Conservation (phyloP, 1,140 invertebrate genomes). For the Drosophila parvula region DNA sequence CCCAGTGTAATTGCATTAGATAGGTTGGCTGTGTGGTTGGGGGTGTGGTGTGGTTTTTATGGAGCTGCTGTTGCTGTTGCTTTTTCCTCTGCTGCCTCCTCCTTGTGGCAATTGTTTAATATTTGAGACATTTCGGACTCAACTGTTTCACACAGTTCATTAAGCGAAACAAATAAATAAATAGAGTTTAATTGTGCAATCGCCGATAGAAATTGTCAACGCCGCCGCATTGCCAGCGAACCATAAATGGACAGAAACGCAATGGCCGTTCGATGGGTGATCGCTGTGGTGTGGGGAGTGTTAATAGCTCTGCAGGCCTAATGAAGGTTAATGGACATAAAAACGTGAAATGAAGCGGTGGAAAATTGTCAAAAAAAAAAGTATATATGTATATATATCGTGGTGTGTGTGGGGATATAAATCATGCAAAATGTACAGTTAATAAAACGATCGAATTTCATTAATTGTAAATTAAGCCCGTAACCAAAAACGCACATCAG, state of each 20-base stretch:
- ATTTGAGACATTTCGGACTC: conserved; percentile 36
- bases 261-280: conserved; percentile 10
- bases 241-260: conserved; percentile 36
- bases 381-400: background rate
- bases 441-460: conserved; percentile 83
- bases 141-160: conserved; percentile 78
- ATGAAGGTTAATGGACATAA: conserved; percentile 77
- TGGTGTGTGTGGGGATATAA: conserved; percentile 12
- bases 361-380: conserved; percentile 39
- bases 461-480: conserved; percentile 79
- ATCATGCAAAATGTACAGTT: conserved; percentile 72
- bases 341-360: conserved; percentile 46
- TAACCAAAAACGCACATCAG: conserved; percentile 50
- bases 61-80: background rate
- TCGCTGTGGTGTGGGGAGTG: conserved; percentile 5
- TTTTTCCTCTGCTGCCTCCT: background rate
- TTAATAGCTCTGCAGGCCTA: conserved; percentile 59
- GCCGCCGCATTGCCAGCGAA: conserved; percentile 21
- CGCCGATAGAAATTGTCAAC: conserved; percentile 71
- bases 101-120: conserved; percentile 51
- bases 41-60: conserved; percentile 21
- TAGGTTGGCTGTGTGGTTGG: conserved; percentile 28
- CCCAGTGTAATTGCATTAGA: conserved; percentile 14
- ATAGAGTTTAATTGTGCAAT: conserved; percentile 79
- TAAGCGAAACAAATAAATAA: conserved; percentile 74